Conservation (phyloP, 2,888 invertebrate species). For the Spicauda simplicius region DNA sequence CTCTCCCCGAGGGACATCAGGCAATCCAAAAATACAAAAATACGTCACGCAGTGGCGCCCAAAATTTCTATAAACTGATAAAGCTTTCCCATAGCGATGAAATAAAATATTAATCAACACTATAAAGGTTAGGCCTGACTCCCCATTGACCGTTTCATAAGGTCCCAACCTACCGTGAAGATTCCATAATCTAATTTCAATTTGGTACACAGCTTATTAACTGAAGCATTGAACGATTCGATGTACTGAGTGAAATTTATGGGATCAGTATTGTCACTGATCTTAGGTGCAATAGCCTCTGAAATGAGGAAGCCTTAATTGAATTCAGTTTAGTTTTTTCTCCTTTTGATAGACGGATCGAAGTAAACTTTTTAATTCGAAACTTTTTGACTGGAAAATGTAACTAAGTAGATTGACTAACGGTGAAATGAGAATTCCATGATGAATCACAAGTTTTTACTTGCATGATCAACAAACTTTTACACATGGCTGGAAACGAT, state of each 20-base stretch:
- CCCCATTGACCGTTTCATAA: conserved; percentile 80
- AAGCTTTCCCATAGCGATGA: conserved; percentile 68
- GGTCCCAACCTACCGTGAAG: conserved; percentile 73
- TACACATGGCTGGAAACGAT: conserved; percentile 22
- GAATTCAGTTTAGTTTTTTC: conserved; percentile 71
- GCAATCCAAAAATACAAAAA: conserved; percentile 38
- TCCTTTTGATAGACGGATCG: conserved; percentile 54
- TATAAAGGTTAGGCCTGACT: conserved; percentile 67
- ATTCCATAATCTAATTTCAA: conserved; percentile 79
- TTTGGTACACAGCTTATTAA: conserved; percentile 73
- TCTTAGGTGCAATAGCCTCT: conserved; percentile 66
- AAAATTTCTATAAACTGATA: conserved; percentile 47
- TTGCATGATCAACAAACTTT: conserved; percentile 26
- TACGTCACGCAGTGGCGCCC: conserved; percentile 48
- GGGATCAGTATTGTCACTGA: conserved; percentile 72
- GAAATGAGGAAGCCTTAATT: conserved; percentile 73
- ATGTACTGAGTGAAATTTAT: conserved; percentile 65
- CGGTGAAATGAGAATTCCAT: conserved; percentile 42
- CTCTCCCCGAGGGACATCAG: conserved; percentile 39
- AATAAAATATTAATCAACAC: conserved; percentile 74
- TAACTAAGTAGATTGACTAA: conserved; percentile 46
- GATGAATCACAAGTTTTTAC: conserved; percentile 37
- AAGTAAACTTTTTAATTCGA: conserved; percentile 51
- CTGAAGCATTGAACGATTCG: conserved; percentile 69
- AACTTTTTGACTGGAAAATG: conserved; percentile 44